Evolutionary conservation across 2,888 invertebrate genomes (phyloP), one percentile per base, ranked within the genome.

Genomic region (Stictocephala bisonia): DNA sequence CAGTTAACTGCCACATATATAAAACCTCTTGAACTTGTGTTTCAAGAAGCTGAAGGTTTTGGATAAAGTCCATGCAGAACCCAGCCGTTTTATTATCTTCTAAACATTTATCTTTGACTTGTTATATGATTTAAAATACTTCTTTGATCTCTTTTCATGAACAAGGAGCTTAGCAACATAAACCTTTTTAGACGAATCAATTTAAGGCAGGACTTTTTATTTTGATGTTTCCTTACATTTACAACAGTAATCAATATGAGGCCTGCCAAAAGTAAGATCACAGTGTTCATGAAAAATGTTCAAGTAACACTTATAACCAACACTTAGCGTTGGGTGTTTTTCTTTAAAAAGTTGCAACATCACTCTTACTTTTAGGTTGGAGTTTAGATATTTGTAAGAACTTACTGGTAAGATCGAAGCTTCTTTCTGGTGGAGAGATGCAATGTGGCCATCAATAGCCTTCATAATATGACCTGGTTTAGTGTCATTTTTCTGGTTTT

Each of bases 21-120:
- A 71, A 71, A 13, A 44, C 40, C 22, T 71, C 71, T 29, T 72
- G 72, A 4, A 72, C 72, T 4, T 64, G 72, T 26, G 66, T 72
- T 44, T 51, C 41, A 22, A 50, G 64, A 13, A 67, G 51, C 35
- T 67, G 72, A 20, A 66, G 18, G 48, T 72, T 67, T 48, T 72
- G 67, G 66, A 71, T 71, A 26, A 18, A 71, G 18, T 71, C 71
- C 11, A 71, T 40, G 41, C 71, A 71, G 3, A 71, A 20, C 4
- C 35, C 48, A 15, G 18, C 26, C 18, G 48, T 66, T 7, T 40
- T 18, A 26, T 15, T 6, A 11, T 60, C 24, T 20, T 7, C 22
- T 29, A 35, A 35, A n/a, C 29, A 56, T 6, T 26, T n/a, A 4
- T 35, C 50, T n/a, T 72, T 48, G 22, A 35, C 18, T 22, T 48